phyloP scores from a whole-genome alignment of 2,888 invertebrate species.

The Lepidonotus clava region DNA sequence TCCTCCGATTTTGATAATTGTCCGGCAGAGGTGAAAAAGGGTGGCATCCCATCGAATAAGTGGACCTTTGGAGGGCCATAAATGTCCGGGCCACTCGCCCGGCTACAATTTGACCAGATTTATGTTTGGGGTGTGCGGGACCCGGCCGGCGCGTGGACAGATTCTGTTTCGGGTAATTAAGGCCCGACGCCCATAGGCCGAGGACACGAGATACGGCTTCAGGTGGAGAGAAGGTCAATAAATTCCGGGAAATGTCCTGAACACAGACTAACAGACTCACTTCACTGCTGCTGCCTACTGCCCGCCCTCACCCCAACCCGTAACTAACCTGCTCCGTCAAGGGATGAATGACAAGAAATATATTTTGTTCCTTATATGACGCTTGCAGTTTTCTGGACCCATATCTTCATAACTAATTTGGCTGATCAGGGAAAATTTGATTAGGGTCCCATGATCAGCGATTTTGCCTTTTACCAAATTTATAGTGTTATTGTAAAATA shows the following conservation, averaged over 20 bases:
- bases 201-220: slow-evolving; percentile 1
- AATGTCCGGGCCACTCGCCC: slow-evolving; percentile 5
- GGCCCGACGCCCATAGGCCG: not conserved
- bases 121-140: not conserved
- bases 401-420: too few species aligned
- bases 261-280: not conserved
- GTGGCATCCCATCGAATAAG: slow-evolving; percentile 39
- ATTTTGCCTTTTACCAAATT: too few species aligned
- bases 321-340: too few species aligned
- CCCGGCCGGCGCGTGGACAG: slow-evolving; percentile 6
- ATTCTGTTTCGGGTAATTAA: slow-evolving; percentile 41
- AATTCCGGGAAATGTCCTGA: not conserved
- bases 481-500: too few species aligned
- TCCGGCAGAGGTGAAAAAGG: not conserved
- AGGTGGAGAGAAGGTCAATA: slow-evolving; percentile 30
- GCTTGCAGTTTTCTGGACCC: too few species aligned
- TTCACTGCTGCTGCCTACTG: too few species aligned
- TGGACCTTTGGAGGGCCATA: slow-evolving; percentile 3
- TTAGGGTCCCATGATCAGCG: too few species aligned
- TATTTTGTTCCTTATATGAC: too few species aligned
- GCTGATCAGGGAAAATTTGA: too few species aligned
- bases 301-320: too few species aligned
- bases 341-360: too few species aligned
- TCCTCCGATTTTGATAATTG: slow-evolving; percentile 14
- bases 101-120: slow-evolving; percentile 36